phyloP scores from a whole-genome alignment of 1,140 invertebrate species.

The Myzus persicae region DNA sequence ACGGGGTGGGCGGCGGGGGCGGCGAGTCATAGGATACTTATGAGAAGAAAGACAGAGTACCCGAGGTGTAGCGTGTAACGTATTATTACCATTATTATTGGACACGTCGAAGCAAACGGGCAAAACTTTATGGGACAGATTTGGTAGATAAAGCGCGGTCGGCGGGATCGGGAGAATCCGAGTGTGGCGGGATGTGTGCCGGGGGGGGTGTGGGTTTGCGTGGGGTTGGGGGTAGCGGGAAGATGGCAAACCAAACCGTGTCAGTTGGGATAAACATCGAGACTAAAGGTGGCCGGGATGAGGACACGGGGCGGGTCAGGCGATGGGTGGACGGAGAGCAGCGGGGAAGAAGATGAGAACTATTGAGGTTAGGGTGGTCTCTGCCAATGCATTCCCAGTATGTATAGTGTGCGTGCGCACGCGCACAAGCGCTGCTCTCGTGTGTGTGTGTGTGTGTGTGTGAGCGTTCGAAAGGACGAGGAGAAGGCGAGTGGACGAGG shows the following conservation, averaged over 20 bases:
- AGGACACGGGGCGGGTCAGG: too few species aligned
- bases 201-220: background rate
- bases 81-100: conserved; percentile 45
- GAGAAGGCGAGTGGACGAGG: background rate
- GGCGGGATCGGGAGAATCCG: background rate
- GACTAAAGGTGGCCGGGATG: conserved; percentile 2
- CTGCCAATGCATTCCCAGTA: conserved; percentile 13
- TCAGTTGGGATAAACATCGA: conserved; percentile 28
- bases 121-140: conserved; percentile 33
- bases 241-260: conserved; percentile 34
- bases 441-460: background rate
- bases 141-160: conserved; percentile 2
- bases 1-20: background rate
- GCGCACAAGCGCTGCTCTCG: background rate
- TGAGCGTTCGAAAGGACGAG: background rate
- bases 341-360: background rate
- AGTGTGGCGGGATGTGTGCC: background rate
- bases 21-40: background rate
- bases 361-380: conserved; percentile 49
- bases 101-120: background rate
- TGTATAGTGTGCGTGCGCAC: background rate
- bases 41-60: background rate
- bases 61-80: conserved; percentile 13
- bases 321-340: background rate
- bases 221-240: background rate